These are phyloP conservation scores for Colletes gigas DNA, from an alignment of 1,140 invertebrate species.

Conservation along the genomic window DNA sequence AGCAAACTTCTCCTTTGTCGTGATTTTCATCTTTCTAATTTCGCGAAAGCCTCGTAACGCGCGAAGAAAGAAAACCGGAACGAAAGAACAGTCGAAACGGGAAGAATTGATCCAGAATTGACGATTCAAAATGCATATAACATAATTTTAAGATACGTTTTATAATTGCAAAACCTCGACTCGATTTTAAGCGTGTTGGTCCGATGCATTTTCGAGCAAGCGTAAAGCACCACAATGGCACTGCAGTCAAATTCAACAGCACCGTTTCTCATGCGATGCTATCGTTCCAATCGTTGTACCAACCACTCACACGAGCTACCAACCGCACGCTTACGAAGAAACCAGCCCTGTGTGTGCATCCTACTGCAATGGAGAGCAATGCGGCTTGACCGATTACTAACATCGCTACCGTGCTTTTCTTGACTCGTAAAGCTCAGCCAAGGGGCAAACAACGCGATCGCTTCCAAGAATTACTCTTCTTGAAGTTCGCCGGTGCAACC, in stretches of 20 bases:
- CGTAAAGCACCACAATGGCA: conserved; percentile 14
- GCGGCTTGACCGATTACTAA: conserved; percentile 46
- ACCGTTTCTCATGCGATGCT: conserved; percentile 33
- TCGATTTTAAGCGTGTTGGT: too few species aligned
- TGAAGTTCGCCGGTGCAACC: background rate
- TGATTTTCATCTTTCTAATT: background rate
- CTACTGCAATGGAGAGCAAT: conserved; percentile 38
- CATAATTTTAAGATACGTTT: too few species aligned
- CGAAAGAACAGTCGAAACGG: background rate
- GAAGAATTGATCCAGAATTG: background rate
- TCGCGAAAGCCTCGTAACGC: background rate
- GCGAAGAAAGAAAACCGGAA: background rate
- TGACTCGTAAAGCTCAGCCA: conserved; percentile 36
- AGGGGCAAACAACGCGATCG: conserved; percentile 33
- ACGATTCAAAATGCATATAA: too few species aligned
- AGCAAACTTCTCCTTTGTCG: background rate
- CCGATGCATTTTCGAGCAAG: too few species aligned
- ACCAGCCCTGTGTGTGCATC: conserved; percentile 9
- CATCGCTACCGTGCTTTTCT: conserved; percentile 33
- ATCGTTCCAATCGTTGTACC: conserved; percentile 40
- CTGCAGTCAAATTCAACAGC: conserved; percentile 55
- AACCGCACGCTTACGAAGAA: background rate
- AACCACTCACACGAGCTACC: background rate
- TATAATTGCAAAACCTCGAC: too few species aligned
- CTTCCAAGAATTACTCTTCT: conserved; percentile 28